Conservation (phyloP, 2,113 vertebrate genomes). For the Callorhinus ursinus region DNA sequence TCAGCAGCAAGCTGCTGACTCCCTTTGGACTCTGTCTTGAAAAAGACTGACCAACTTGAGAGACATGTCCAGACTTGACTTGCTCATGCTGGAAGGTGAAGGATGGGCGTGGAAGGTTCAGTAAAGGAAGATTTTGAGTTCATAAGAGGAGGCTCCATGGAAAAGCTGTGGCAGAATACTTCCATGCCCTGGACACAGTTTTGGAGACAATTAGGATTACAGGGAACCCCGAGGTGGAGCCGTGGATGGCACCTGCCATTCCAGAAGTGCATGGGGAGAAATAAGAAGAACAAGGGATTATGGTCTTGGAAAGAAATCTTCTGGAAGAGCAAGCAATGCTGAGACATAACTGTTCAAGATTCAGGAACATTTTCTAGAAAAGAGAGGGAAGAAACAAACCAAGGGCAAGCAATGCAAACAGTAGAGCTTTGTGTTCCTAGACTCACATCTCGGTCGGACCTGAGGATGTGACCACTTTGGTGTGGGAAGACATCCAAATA, state of each 20-base stretch:
- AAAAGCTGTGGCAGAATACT: rapidly evolving
- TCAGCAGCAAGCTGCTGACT: rapidly evolving
- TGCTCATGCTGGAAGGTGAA: not conserved
- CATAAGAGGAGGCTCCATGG: rapidly evolving
- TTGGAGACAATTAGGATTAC: not conserved
- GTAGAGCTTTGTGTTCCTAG: not conserved
- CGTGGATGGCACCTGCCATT: rapidly evolving
- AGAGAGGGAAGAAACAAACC: not conserved
- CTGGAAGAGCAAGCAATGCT: not conserved
- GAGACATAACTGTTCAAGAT: not conserved
- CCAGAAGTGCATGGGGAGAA: not conserved
- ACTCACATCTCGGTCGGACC: too few relatives aligned
- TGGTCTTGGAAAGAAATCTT: not conserved
- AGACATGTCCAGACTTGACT: not conserved
- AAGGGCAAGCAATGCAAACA: not conserved
- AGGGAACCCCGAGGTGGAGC: not conserved
- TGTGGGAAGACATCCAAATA: not conserved
- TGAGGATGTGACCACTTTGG: not conserved
- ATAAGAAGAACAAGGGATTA: rapidly evolving
- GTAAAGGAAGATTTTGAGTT: not conserved
- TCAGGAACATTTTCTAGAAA: not conserved
- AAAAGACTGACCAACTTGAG: too few relatives aligned
- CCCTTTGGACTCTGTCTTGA: not conserved
- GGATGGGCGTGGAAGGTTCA: rapidly evolving
- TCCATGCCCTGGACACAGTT: too few relatives aligned